Evolutionary conservation across 2,888 invertebrate species (phyloP), one percentile per base, ranked within the genome.

Genomic region (Zootermopsis nevadensis): DNA sequence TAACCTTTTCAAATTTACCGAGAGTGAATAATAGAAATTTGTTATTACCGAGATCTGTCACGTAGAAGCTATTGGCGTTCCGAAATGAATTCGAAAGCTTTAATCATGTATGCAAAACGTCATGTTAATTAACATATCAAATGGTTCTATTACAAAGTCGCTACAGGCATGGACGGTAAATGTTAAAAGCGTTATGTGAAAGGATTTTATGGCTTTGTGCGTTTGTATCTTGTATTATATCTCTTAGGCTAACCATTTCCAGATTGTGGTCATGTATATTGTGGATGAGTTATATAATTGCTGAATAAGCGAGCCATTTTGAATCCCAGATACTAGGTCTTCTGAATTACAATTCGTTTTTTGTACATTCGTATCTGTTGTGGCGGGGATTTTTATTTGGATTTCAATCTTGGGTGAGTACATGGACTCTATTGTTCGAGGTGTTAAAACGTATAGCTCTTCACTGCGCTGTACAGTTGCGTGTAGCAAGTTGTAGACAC

Each of bases 121-220:
- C 35, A 38, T 66, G 79, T 79, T 66, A 60, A 79, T 79, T 79
- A 79, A 48, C 79, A 79, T 79, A 79, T 79, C 79, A 79, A 79
- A 77, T 77, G 77, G 77, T 77, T 27, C 69, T 69, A 69, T 69
- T 69, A 33, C 33, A 74, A 42, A 38, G 38, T 74, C 74, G 24
- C 7, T 74, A 42, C 33, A 69, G 31, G 33, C 33, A 69, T 19
- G 69, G 10, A 30, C 31, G n/a, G 27, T 69, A 69, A 69, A 69
- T 33, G 69, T 69, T 69, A 69, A 74, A 74, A 74, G 38, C 38
- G 3, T 74, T 74, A 74, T 74, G 33, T 74, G 74, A 74, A 74
- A 74, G 42, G 74, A 8, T 35, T 31, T 74, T 35, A 38, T 38
- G 24, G 42, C 74, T 19, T 6, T 60, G 6, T 74, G n/a, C 10